Base-by-base conservation (phyloP, 2,888 invertebrate species). In the Amphipyra berbera region DNA sequence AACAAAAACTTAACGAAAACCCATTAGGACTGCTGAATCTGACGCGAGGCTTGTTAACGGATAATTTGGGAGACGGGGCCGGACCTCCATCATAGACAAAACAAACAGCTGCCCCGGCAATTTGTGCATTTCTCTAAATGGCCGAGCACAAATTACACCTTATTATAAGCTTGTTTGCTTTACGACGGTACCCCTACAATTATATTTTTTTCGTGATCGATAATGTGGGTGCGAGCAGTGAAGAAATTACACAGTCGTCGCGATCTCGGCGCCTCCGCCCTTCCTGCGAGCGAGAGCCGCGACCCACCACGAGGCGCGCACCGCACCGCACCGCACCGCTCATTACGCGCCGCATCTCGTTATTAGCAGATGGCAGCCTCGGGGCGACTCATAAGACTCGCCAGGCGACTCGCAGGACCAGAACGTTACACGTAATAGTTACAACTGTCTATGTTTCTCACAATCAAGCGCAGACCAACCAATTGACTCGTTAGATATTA, bases 111-210 rank as follows among this genome's bases (percentile, higher is more conserved):
- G 94, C 94, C 92, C 79, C 87, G 77, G 91, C 91, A 93, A 94
- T 94, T 94, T 94, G 93, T 92, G 92, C 94, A 94, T 94, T 94
- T 94, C 94, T 94, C 94, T 94, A 94, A 95, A 94, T 94, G 95
- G 92, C 90, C 92, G 90, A 90, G 88, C 94, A 93, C 94, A 94
- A 95, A 95, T 95, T 95, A 95, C 90, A 95, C 85, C 95, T 95
- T 95, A 95, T 95, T 95, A 94, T 95, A 94, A 94, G 94, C 94
- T 94, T 95, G 95, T 95, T 95, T 95, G 95, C 94, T 94, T 95
- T 95, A 93, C 93, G 94, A 93, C 85, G 93, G 92, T 87, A 91
- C 93, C 93, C 94, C 94, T 87, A 89, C 93, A 95, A 94, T 95
- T 94, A 94, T 91, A 79, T 91, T 94, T 94, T 94, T 93, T 93